Conservation (phyloP, 2,888 invertebrate genomes). For the Standfussiana lucernea region DNA sequence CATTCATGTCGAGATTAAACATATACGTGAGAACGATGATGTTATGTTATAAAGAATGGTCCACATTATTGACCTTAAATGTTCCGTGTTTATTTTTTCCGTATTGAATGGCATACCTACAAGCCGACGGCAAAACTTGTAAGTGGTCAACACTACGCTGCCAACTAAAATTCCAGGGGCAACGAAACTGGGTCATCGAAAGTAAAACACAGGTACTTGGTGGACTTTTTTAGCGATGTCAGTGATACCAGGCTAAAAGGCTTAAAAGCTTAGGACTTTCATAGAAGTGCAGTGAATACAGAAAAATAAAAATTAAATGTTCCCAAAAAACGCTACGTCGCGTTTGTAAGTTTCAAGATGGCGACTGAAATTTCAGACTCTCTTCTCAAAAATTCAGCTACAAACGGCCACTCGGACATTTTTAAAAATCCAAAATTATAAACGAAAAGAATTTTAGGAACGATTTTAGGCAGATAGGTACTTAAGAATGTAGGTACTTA, state of each 20-base stretch:
- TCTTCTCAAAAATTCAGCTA: conserved; percentile 11
- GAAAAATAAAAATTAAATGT: neutral
- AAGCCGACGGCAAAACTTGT: neutral
- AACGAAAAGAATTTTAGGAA: conserved; percentile 8
- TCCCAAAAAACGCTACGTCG: neutral
- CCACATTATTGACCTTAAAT: neutral
- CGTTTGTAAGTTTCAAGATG: conserved; percentile 11
- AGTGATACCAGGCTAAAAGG: neutral
- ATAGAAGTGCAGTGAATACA: neutral
- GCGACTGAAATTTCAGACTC: conserved; percentile 10
- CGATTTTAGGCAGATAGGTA: neutral
- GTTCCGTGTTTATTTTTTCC: neutral
- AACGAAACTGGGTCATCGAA: neutral
- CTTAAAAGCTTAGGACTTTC: neutral
- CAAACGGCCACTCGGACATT: conserved; percentile 8
- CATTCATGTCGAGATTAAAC: too few relatives aligned
- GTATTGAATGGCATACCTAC: neutral
- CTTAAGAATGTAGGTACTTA: conserved; percentile 1
- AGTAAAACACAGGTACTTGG: neutral
- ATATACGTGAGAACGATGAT: too few relatives aligned
- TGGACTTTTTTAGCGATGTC: neutral
- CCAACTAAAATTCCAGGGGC: neutral
- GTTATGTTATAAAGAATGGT: too few relatives aligned
- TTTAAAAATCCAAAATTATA: conserved; percentile 18
- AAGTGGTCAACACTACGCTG: neutral